phyloP scores from a whole-genome alignment of 2,888 invertebrate species.

The Antitype chi region DNA sequence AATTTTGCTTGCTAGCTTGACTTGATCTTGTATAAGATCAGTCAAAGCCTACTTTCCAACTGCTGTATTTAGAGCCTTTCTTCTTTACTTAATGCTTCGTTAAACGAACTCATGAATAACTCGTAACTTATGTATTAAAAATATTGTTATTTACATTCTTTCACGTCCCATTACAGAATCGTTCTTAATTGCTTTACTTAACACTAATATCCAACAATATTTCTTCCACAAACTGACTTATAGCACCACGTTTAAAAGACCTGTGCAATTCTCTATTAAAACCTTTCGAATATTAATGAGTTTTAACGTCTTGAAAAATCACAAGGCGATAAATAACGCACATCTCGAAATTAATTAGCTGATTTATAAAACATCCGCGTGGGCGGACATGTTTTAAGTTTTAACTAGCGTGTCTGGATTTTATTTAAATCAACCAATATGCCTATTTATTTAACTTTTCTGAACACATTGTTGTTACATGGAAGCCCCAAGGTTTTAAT shows the following conservation, averaged over 20 bases:
- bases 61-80: too few relatives aligned
- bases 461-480: background rate
- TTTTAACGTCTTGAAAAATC: conserved; percentile 47
- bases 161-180: background rate
- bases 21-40: background rate
- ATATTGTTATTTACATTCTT: background rate
- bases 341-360: conserved; percentile 56
- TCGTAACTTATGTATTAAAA: background rate
- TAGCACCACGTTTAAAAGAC: background rate
- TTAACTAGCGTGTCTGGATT: conserved; percentile 40
- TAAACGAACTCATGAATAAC: background rate
- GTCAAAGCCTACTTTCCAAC: background rate
- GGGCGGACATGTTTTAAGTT: conserved; percentile 64
- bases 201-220: background rate
- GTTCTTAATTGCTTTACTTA: background rate
- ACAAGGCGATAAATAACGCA: conserved; percentile 57
- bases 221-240: background rate
- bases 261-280: conserved; percentile 14
- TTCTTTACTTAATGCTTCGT: too few relatives aligned
- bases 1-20: background rate
- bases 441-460: conserved; percentile 13
- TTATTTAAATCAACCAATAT: conserved; percentile 42
- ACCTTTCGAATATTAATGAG: conserved; percentile 39
- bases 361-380: conserved; percentile 61
- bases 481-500: background rate